Base-by-base conservation (phyloP, 2,113 vertebrate species). In the Fulmarus glacialis region DNA sequence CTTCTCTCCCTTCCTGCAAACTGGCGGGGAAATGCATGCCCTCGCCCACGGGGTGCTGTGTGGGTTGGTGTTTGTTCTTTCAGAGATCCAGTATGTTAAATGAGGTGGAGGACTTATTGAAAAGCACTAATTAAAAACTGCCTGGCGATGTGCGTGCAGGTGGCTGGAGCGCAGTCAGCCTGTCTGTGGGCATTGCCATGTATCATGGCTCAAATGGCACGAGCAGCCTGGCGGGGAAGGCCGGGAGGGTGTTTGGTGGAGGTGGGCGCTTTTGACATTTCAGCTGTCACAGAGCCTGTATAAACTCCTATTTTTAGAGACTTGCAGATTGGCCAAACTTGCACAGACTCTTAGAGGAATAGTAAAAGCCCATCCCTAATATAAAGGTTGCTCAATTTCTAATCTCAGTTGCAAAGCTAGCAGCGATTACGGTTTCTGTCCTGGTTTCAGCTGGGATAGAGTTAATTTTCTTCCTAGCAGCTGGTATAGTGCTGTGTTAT, bases 201-300 rank as follows among this genome's bases (percentile, higher is more conserved):
- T 24, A 40, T 58, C 27, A 1, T 1, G 0, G 74, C 64, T 56
- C 24, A 4, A 2, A 21, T 4, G 13, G 74, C 2, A 0, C 0
- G 1, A 38, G 77, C 70, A 48, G 64, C 4, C 11, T 0, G 0
- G 32, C 3, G 3, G 73, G 43, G 78, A 3, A 40, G 59, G 19
- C 32, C 5, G 0, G 50, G 30, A 32, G 11, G 36, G 67, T 1
- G 0, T 9, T 23, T 1, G 0, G 40, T 5, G 73, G 6, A 18
- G 55, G 12, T 38, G 50, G 36, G 26, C 9, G 0, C 64, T 30
- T 8, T 30, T 64, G 78, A 32, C 4, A 0, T 29, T 48, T 12
- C 27, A 45, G 34, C 80, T 83, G 66, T 52, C 26, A 4, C 45
- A 48, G 60, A 64, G 40, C 68, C 73, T 42, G 8, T 42, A 11